Evolutionary conservation across 2,113 vertebrate species (phyloP).

Genomic region (Furnarius figulus): DNA sequence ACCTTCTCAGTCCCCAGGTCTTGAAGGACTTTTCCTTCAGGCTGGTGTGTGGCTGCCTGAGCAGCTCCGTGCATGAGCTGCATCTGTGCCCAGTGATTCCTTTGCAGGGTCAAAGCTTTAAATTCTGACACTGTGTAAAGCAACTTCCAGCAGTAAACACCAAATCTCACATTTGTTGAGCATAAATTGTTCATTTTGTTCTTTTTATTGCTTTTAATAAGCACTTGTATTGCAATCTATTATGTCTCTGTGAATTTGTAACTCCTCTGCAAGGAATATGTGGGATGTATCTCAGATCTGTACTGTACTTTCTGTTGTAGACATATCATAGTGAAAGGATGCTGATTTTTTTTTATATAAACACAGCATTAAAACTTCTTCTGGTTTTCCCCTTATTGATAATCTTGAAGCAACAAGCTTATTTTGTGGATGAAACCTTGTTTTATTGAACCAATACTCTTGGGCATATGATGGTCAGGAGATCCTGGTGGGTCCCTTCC

Average conservation of each 20-base stretch:
- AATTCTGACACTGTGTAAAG: neutral
- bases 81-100: neutral
- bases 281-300: neutral
- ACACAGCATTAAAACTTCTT: neutral
- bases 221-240: neutral
- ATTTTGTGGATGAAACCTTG: neutral
- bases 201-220: neutral
- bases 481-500: neutral
- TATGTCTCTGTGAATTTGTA: neutral
- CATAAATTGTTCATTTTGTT: neutral
- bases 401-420: neutral
- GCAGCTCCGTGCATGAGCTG: accelerated
- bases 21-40: neutral
- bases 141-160: neutral
- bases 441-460: neutral
- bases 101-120: neutral
- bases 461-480: neutral
- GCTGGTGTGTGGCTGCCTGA: neutral
- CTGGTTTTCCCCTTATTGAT: neutral
- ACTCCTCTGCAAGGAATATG: neutral
- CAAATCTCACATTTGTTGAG: neutral
- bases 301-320: conserved; percentile 1
- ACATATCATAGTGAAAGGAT: neutral
- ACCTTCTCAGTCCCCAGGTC: neutral
- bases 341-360: neutral